phyloP scores from a whole-genome alignment of 2,888 invertebrate species.

The Allolobophora icterica region DNA sequence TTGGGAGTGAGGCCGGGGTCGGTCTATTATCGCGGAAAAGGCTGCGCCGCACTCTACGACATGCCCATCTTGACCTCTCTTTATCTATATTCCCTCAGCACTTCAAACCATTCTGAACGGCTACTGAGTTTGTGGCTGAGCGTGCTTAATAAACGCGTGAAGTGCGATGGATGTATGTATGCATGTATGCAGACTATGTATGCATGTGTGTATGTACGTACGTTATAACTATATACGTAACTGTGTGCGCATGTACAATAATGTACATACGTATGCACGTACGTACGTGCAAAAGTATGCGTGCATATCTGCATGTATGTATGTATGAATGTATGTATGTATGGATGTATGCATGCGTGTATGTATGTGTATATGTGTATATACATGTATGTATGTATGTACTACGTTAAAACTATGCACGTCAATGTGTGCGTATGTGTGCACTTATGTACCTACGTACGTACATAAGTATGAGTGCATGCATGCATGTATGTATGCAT shows the following conservation, averaged over 20 bases:
- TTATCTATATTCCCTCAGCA: background rate
- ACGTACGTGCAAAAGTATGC: background rate
- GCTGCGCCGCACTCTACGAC: background rate
- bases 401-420: no score
- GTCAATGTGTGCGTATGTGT: no score
- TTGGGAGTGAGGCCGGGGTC: background rate
- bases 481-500: background rate
- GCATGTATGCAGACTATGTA: background rate
- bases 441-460: no score
- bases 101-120: background rate
- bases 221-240: background rate
- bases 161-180: no score
- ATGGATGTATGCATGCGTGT: background rate
- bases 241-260: background rate
- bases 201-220: background rate
- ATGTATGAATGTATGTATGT: slow-evolving; percentile 12
- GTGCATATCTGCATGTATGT: background rate
- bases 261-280: background rate
- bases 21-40: background rate
- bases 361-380: background rate
- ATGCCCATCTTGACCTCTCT: background rate
- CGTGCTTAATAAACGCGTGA: no score
- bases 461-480: background rate
- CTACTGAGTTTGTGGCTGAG: no score
- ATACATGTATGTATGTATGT: no score